Evolutionary conservation across 2,113 vertebrate genomes (phyloP), one percentile per base, ranked within the genome.

Genomic region (Malurus elegans): DNA sequence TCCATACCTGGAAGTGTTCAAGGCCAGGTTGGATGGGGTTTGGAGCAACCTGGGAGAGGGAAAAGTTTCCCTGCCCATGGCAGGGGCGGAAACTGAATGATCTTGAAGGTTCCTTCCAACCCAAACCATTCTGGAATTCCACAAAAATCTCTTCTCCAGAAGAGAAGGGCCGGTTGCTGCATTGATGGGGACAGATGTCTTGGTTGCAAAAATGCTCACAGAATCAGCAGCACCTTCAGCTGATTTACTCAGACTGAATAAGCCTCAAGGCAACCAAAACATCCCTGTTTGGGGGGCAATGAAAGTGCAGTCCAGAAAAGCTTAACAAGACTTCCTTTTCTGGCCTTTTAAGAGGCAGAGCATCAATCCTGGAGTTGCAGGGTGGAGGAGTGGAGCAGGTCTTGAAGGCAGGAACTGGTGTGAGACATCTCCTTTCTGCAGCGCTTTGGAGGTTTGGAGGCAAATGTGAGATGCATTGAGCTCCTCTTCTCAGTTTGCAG

Each of bases 1-100:
- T 4, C 17, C 61, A 61, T 21, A 20, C n/a, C 8, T 89, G 78
- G 53, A 25, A 67, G 9, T 53, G 19, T 47, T 0, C 70, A 31
- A 26, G 47, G 10, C 6, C n/a, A 67, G 8, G 13, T 1, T 40
- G 45, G 45, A 38, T 0, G 3, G 12, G 7, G 6, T 24, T 81
- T 45, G 6, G 45, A 67, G 23, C 5, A 53, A 0, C 24, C 28
- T 60, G 53, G 24, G 2, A 1, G 1, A 1, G 29, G 18, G 5
- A 10, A 25, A 67, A 7, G 1, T 31, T 29, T 31, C 29, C 28
- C 24, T 67, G 28, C 3, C 45, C 24, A 14, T 34, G 24, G 11
- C 17, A 60, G 28, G 4, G 1, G 2, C 11, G 1, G 29, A 9
- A 45, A 6, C 11, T 28, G 29, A 15, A 10, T n/a, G 16, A 21